Percentiles rank a stretch among this genome's conserved stretches.
Evolutionary conservation across 2,888 invertebrate species (phyloP).

Genomic region (Augiades crinisus): DNA sequence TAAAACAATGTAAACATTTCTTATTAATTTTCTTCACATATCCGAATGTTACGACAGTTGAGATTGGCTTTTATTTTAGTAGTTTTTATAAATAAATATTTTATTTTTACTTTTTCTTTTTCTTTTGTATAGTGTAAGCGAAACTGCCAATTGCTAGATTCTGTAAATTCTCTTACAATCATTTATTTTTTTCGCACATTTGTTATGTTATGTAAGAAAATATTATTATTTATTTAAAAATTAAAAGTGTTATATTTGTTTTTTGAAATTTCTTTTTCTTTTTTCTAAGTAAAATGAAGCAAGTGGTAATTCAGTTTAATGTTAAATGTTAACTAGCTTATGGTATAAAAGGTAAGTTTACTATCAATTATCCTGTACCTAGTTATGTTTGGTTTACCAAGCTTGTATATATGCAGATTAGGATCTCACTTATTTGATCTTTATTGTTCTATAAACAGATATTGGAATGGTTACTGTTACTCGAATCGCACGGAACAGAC

Average conservation of each 20-base stretch:
- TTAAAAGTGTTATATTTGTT: neutral
- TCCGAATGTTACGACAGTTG: slow-evolving; percentile 10
- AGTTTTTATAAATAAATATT: neutral
- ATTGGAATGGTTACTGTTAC: no score
- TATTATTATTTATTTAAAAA: slow-evolving; percentile 20
- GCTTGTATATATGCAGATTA: no score
- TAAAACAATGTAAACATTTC: slow-evolving; percentile 8
- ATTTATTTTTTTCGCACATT: slow-evolving; percentile 15
- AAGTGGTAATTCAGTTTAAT: no score
- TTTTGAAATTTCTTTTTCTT: no score
- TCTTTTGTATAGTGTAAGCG: slow-evolving; percentile 14
- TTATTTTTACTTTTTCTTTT: slow-evolving; percentile 19
- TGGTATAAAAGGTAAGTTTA: no score
- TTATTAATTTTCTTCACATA: slow-evolving; percentile 2
- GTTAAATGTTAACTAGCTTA: no score
- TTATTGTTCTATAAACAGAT: no score
- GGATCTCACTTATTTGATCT: no score
- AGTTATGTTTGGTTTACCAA: no score
- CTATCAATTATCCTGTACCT: no score
- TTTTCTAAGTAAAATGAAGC: no score
- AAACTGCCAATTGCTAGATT: slow-evolving; percentile 19
- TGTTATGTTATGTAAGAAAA: slow-evolving; percentile 10
- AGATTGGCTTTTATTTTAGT: slow-evolving; percentile 18
- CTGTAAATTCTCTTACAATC: slow-evolving; percentile 6
- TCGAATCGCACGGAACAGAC: no score